Evolutionary conservation across 2,888 invertebrate genomes (phyloP).

Genomic region (Philereme transversata): DNA sequence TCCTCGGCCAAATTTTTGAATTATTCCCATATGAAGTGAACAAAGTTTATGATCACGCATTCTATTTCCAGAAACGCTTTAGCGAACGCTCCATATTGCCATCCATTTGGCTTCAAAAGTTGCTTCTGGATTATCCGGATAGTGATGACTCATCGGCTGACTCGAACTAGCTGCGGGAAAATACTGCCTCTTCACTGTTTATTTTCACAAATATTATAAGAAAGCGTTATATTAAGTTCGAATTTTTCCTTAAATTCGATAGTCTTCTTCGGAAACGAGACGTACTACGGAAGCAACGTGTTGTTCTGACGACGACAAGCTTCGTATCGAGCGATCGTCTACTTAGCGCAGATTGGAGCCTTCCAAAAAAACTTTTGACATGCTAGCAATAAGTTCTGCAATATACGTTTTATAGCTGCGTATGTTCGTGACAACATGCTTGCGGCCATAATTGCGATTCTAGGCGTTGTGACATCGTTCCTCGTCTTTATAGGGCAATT

Average conservation of each 20-base stretch:
- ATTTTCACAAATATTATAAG: conserved; percentile 18
- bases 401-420: conserved; percentile 63
- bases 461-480: conserved; percentile 77
- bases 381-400: conserved; percentile 65
- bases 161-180: conserved; percentile 17
- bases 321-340: conserved; percentile 31
- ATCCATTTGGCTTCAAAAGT: conserved; percentile 61
- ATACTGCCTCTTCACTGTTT: conserved; percentile 27
- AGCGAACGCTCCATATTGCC: conserved; percentile 57
- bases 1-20: conserved; percentile 77
- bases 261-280: conserved; percentile 19
- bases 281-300: conserved; percentile 12
- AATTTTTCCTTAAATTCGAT: conserved; percentile 4
- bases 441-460: conserved; percentile 74
- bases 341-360: conserved; percentile 48
- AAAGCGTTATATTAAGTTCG: conserved; percentile 6
- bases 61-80: conserved; percentile 63
- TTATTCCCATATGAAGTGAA: conserved; percentile 70
- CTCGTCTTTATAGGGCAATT: conserved; percentile 81
- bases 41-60: conserved; percentile 71
- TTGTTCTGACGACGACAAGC: conserved; percentile 39
- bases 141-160: conserved; percentile 47
- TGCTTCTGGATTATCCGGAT: conserved; percentile 50
- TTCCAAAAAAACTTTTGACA: conserved; percentile 61
- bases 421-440: conserved; percentile 71